Conservation (phyloP, 2,888 invertebrate species). For the Seladonia tumulorum region DNA sequence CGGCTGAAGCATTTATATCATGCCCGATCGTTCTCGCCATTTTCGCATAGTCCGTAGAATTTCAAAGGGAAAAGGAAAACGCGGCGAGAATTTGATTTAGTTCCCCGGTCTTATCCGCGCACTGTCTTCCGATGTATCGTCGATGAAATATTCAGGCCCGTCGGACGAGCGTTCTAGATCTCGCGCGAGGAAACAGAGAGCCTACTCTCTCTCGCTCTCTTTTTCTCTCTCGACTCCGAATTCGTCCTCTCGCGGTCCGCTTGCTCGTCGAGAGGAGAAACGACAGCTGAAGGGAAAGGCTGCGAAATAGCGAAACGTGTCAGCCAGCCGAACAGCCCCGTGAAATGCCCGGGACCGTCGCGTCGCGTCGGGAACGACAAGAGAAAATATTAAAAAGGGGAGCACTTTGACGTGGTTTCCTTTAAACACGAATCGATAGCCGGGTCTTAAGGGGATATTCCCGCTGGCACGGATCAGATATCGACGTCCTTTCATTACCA, state of each 20-base stretch:
- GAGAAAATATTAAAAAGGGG: slow-evolving; percentile 4
- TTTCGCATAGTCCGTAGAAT: not conserved
- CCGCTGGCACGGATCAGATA: not conserved
- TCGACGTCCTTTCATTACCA: slow-evolving; percentile 2
- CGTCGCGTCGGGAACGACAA: not conserved
- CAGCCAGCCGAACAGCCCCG: not conserved
- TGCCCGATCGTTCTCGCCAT: not conserved
- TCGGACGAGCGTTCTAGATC: slow-evolving; percentile 30
- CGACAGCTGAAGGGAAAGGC: not conserved
- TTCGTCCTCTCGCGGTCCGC: slow-evolving; percentile 12
- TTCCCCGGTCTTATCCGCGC: not conserved
- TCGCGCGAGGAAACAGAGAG: slow-evolving; percentile 19
- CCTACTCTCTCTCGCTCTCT: not conserved
- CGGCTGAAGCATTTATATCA: not conserved
- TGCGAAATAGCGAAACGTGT: slow-evolving; percentile 1
- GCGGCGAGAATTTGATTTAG: slow-evolving; percentile 35
- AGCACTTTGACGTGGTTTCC: not conserved
- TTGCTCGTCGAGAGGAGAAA: not conserved
- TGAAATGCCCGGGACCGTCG: not conserved
- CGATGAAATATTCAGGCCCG: slow-evolving; percentile 62
- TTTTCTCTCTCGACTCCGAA: not conserved
- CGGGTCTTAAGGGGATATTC: not conserved
- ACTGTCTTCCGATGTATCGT: slow-evolving; percentile 35
- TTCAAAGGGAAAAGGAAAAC: slow-evolving; percentile 13
- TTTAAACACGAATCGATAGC: slow-evolving; percentile 17